phyloP scores from a whole-genome alignment of 2,113 vertebrate genomes.

The Thryonomys swinderianus region DNA sequence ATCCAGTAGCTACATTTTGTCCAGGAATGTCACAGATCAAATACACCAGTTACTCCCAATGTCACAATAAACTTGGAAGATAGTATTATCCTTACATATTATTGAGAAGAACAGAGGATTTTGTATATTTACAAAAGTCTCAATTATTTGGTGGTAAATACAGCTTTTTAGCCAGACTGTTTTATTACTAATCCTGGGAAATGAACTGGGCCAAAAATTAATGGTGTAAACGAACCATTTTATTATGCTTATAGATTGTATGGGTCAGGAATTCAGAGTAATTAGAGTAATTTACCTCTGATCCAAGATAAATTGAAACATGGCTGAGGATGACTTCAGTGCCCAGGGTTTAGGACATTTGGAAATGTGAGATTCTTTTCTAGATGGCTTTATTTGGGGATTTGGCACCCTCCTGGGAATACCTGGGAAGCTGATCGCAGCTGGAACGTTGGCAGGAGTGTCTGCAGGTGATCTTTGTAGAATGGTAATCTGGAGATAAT shows the following conservation, averaged over 20 bases:
- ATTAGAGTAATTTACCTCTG: neutral
- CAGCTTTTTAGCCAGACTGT: conserved; percentile 4
- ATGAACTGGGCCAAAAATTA: conserved; percentile 24
- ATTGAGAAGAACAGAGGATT: neutral
- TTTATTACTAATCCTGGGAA: conserved; percentile 8
- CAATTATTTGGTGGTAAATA: neutral
- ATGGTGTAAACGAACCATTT: conserved; percentile 41
- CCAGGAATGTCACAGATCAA: neutral
- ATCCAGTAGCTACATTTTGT: conserved; percentile 23
- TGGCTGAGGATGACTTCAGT: neutral
- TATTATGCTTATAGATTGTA: neutral
- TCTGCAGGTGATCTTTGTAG: neutral
- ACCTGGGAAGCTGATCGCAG: neutral
- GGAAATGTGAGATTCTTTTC: conserved; percentile 19
- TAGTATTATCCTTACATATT: neutral
- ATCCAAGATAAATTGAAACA: neutral
- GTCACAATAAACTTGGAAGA: conserved; percentile 11
- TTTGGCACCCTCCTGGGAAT: conserved; percentile 3
- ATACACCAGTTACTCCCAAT: neutral
- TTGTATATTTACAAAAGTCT: conserved; percentile 31
- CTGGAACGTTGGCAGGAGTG: neutral
- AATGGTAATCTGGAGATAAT: neutral
- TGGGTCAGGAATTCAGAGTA: conserved; percentile 49
- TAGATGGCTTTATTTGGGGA: neutral
- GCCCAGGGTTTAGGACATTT: neutral